phyloP scores from a whole-genome alignment of 1,140 invertebrate genomes.

The Drosophila teissieri region DNA sequence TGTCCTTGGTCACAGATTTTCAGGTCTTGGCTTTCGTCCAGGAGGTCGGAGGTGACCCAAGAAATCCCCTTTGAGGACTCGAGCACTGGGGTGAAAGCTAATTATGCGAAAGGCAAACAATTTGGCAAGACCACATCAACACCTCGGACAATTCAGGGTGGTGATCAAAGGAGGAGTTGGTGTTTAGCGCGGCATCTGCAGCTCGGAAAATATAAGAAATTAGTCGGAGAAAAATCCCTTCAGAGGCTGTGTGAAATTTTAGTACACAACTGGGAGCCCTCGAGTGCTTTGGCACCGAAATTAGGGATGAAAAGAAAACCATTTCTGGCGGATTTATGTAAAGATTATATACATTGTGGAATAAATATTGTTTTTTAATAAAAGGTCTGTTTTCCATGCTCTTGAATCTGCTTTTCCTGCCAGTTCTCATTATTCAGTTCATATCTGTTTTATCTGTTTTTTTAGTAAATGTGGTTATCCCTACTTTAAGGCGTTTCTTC shows the following conservation, averaged over 20 bases:
- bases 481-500: neutral
- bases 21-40: constrained; percentile 40
- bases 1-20: constrained; percentile 34
- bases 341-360: neutral
- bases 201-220: neutral
- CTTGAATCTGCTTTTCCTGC: too few relatives aligned
- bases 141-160: constrained; percentile 24
- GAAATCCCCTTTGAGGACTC: constrained; percentile 19
- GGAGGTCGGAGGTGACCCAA: constrained; percentile 23
- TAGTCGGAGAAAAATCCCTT: neutral
- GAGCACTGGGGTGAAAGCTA: constrained; percentile 37
- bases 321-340: neutral
- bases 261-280: constrained; percentile 38
- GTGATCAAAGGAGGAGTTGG: neutral
- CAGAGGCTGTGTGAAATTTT: constrained; percentile 36
- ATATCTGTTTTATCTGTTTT: too few relatives aligned
- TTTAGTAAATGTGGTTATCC: neutral
- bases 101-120: constrained; percentile 73
- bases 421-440: too few relatives aligned
- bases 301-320: neutral
- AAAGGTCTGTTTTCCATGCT: too few relatives aligned
- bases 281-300: neutral
- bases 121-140: constrained; percentile 66
- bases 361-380: too few relatives aligned
- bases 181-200: constrained; percentile 2